phyloP scores from a whole-genome alignment of 2,888 invertebrate species.

The Orthonevra nobilis region DNA sequence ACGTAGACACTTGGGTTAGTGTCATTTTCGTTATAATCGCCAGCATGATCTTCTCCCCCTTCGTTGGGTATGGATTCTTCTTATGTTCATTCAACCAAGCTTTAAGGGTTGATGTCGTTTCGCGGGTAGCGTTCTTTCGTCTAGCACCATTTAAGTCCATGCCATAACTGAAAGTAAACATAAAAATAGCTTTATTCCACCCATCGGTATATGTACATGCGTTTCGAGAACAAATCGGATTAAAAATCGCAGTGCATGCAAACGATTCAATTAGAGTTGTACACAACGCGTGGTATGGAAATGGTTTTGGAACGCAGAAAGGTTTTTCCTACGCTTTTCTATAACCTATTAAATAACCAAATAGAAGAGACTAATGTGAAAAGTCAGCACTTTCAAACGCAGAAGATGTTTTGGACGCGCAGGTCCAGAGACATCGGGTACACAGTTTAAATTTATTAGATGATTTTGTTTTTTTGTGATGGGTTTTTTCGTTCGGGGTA shows the following conservation, averaged over 20 bases:
- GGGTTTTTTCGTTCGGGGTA: neutral
- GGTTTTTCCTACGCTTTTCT: neutral
- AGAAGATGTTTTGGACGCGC: neutral
- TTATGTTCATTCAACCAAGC: conserved; percentile 99
- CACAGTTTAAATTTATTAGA: conserved; percentile 6
- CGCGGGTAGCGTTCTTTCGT: conserved; percentile 98
- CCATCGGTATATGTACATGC: conserved; percentile 12
- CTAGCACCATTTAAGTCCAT: conserved; percentile 97
- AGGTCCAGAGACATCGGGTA: neutral
- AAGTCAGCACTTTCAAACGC: conserved; percentile 31
- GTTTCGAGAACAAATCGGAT: conserved; percentile 59
- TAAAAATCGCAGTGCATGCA: conserved; percentile 66
- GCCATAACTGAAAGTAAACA: conserved; percentile 87
- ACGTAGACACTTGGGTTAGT: conserved; percentile 97
- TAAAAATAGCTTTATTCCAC: conserved; percentile 39
- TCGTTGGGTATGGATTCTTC: conserved; percentile 99
- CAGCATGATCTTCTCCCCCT: conserved; percentile 99
- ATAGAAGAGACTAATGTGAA: conserved; percentile 5
- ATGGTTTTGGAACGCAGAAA: conserved; percentile 18
- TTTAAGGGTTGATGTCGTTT: conserved; percentile 98
- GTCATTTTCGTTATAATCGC: conserved; percentile 99
- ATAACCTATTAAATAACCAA: too few relatives aligned
- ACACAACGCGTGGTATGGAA: too few relatives aligned
- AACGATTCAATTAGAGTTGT: conserved; percentile 64
- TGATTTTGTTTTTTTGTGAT: neutral